Base-by-base conservation (phyloP, 2,888 invertebrate species). In the Tiliacea aurago region DNA sequence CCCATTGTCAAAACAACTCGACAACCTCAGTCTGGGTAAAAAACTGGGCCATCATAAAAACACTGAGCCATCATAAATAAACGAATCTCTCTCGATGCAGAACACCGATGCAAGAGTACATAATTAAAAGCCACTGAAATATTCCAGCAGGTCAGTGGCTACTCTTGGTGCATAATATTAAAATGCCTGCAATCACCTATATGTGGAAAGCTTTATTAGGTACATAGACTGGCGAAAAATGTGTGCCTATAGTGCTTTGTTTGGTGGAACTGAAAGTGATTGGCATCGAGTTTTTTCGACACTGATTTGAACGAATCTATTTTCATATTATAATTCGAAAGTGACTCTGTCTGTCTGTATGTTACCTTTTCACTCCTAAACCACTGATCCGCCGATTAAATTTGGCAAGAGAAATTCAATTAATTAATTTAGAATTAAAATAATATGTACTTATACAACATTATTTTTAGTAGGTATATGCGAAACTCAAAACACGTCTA, bases 91-190 rank as follows among this genome's bases (percentile, higher is more conserved):
- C n/a, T 47, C 70, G 43, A 78, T 72, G 71, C 58, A 69, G 69
- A 78, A 62, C 51, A n/a, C 76, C 65, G 78, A 84, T 76, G 73
- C 76, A 61, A 69, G 41, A 67, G 20, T 86, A 63, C 67, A 86
- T 84, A 76, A 86, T 83, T 84, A 68, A 86, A 79, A 53, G 49
- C 73, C 65, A 77, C 84, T 76, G 62, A 80, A 77, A 77, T 78
- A 77, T 76, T 78, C 71, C 47, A 51, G 51, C 59, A 23, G 78
- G 72, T 69, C 76, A 70, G 80, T 47, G 73, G 72, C 56, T 77
- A 72, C 68, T 69, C 72, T 78, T 59, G 56, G 33, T 86, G 65
- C 84, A 81, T 81, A 76, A 81, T n/a, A n/a, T 84, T 84, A 80
- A 84, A 84, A 83, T 73, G 58, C 41, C 72, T 80, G 85, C 85